phyloP scores from a whole-genome alignment of 2,888 invertebrate genomes.

The Tetragonisca angustula region DNA sequence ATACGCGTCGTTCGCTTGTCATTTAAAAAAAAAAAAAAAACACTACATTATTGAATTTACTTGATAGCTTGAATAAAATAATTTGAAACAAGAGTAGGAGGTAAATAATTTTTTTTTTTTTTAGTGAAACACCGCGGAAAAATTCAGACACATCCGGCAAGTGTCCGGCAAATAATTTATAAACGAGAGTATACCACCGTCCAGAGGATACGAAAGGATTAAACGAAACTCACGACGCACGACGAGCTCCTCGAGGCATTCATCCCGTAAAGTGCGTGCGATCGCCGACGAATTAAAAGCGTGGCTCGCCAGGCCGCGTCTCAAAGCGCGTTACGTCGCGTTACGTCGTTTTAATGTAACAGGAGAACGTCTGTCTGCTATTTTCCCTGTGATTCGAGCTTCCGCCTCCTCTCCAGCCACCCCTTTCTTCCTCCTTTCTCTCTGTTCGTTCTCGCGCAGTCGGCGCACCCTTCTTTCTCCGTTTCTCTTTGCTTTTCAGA shows the following conservation, averaged over 20 bases:
- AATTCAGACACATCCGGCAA: neutral
- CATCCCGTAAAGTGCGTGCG: constrained; percentile 13
- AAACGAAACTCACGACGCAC: constrained; percentile 12
- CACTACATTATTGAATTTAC: too few relatives aligned
- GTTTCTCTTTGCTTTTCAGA: constrained; percentile 24
- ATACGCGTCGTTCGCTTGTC: too few relatives aligned
- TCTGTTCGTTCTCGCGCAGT: constrained; percentile 23
- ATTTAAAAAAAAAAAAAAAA: too few relatives aligned
- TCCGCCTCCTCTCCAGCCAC: neutral
- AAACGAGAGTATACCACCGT: neutral
- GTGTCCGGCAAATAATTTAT: neutral
- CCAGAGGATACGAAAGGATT: neutral
- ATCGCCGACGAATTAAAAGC: constrained; percentile 42
- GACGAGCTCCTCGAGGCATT: constrained; percentile 15
- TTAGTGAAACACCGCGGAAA: neutral
- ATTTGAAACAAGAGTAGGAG: neutral
- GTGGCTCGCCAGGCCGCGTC: constrained; percentile 19
- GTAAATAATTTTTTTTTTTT: neutral
- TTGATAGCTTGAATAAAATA: too few relatives aligned
- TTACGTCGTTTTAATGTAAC: constrained; percentile 48
- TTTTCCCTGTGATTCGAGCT: constrained; percentile 43
- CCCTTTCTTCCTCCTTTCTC: neutral
- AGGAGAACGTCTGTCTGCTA: constrained; percentile 23
- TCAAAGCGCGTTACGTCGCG: constrained; percentile 46
- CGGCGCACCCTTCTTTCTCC: constrained; percentile 10